A percentile compares a stretch with the other conserved stretches of the same genome.
phyloP scores from a whole-genome alignment of 2,888 invertebrate genomes.

The Frankliniella fusca region DNA sequence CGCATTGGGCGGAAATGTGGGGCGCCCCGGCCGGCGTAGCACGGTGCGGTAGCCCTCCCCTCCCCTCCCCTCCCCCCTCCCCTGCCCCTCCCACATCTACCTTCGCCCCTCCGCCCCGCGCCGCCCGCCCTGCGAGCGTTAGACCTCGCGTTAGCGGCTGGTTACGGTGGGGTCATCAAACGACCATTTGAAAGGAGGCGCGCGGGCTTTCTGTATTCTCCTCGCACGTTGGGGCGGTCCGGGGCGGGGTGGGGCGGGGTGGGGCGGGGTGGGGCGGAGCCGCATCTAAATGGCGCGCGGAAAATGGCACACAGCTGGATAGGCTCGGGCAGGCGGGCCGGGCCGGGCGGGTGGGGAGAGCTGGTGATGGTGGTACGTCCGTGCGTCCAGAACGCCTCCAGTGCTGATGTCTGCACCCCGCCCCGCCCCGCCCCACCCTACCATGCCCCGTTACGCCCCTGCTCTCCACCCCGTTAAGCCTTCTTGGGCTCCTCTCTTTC shows the following conservation, averaged over 20 bases:
- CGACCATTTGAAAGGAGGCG: slow-evolving; percentile 1
- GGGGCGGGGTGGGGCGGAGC: neutral
- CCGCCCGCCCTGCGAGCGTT: neutral
- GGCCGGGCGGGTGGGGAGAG: too few relatives aligned
- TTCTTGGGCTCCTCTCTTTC: neutral
- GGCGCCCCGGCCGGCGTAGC: neutral
- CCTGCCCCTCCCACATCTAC: neutral
- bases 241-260: neutral
- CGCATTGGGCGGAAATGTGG: neutral
- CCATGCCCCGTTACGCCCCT: neutral
- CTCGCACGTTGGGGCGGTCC: neutral
- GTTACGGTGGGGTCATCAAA: slow-evolving; percentile 1
- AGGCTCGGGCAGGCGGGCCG: neutral
- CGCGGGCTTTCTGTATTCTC: neutral
- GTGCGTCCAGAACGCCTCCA: neutral
- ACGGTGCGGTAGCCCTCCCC: neutral
- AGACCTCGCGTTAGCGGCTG: neutral
- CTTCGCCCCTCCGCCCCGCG: neutral
- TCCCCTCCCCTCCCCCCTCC: neutral
- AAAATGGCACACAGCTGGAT: neutral
- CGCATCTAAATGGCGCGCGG: slow-evolving; percentile 1
- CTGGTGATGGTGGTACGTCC: neutral
- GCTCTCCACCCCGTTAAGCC: neutral
- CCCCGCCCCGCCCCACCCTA: neutral
- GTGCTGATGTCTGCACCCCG: neutral